phyloP scores from a whole-genome alignment of 1,140 invertebrate species.

The Eupeodes corollae region DNA sequence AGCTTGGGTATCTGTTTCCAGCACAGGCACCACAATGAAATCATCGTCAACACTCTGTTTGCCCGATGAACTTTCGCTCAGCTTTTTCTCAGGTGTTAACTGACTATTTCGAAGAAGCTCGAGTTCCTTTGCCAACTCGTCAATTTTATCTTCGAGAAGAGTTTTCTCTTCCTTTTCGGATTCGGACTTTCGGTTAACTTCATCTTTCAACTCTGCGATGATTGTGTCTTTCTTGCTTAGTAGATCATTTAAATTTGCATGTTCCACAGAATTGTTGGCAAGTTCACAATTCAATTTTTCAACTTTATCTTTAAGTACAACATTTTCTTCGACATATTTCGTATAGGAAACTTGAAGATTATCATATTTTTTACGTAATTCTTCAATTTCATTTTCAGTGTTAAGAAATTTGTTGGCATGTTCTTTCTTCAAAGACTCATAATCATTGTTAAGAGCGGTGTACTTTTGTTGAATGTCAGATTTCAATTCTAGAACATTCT shows the following conservation, averaged over 20 bases:
- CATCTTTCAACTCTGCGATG: conserved; percentile 14
- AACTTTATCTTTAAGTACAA: conserved; percentile 33
- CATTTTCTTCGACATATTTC: conserved; percentile 28
- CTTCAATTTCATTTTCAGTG: conserved; percentile 18
- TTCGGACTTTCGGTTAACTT: conserved; percentile 5
- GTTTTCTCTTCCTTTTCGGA: conserved; percentile 10
- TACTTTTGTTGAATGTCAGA: conserved; percentile 49
- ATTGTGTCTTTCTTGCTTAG: neutral
- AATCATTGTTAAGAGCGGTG: conserved; percentile 5
- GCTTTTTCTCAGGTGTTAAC: conserved; percentile 10
- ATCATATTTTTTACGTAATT: conserved; percentile 14
- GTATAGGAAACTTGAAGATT: neutral
- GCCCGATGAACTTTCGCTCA: conserved; percentile 14
- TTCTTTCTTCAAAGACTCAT: conserved; percentile 9
- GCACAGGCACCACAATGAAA: conserved; percentile 31
- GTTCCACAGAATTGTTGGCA: neutral
- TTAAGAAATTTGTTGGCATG: conserved; percentile 24
- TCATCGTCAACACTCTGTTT: conserved; percentile 32
- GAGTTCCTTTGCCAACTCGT: conserved; percentile 13
- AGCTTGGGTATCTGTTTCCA: conserved; percentile 16
- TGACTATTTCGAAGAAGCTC: conserved; percentile 30
- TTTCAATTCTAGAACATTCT: conserved; percentile 49
- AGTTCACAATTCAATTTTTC: conserved; percentile 11
- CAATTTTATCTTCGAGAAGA: neutral
- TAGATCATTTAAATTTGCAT: neutral